Conservation (phyloP, 2,888 invertebrate genomes). For the Cynaeus angustus region DNA sequence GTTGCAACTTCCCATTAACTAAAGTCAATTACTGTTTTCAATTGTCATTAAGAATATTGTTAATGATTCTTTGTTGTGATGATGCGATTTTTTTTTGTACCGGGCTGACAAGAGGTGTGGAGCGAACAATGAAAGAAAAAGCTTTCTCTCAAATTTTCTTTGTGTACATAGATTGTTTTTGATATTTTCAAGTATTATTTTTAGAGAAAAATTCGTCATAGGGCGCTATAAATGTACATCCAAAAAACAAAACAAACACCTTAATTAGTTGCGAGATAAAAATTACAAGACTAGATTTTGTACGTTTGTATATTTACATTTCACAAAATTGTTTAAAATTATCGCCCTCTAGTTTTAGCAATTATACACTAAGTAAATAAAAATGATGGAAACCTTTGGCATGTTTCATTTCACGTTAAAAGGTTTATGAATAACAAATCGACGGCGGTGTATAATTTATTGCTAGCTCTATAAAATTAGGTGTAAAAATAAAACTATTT, state of each 20-base stretch:
- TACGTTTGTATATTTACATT: conserved; percentile 59
- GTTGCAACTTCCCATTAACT: conserved; percentile 30
- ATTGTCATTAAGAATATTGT: conserved; percentile 42
- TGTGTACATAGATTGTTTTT: conserved; percentile 39
- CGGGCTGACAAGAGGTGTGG: conserved; percentile 13
- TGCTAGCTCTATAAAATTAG: conserved; percentile 1
- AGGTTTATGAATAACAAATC: conserved; percentile 26
- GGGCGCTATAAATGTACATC: conserved; percentile 16
- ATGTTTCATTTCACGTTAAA: conserved; percentile 18
- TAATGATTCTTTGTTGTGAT: conserved; percentile 47
- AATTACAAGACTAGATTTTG: conserved; percentile 55
- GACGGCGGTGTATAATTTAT: conserved; percentile 20
- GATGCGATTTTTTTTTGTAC: conserved; percentile 19
- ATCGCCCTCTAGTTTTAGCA: conserved; percentile 42
- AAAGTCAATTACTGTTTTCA: conserved; percentile 47
- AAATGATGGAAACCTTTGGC: conserved; percentile 31
- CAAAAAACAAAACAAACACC: conserved; percentile 8
- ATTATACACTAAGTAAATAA: conserved; percentile 45
- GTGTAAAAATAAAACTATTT: conserved; percentile 19
- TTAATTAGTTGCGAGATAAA: conserved; percentile 15
- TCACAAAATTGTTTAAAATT: conserved; percentile 45
- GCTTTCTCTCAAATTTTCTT: conserved; percentile 13
- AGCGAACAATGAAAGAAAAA: conserved; percentile 29
- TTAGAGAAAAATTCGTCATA: conserved; percentile 8
- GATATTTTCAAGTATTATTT: conserved; percentile 31